Evolutionary conservation across 92 coral and sea anemone species (phyloP), one percentile per base, ranked within the genome.

Genomic region (Umimayanthus kanabou): DNA sequence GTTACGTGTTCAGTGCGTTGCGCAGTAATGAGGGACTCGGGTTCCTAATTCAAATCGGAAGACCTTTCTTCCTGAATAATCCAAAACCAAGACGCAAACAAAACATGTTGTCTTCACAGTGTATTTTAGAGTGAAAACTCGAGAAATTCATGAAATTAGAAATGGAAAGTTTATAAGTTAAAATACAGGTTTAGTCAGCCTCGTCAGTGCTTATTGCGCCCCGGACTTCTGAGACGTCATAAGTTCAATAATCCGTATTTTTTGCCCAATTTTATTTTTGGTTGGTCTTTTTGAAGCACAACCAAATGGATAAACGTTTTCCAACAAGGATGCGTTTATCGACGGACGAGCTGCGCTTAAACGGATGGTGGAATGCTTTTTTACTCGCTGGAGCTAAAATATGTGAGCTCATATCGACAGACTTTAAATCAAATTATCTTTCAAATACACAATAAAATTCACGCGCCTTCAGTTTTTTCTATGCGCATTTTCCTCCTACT

Each of bases 381-480:
- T 73, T 73, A 73, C 43, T 73, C 76, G 29, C 22, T 73, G 23
- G 45, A 73, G 40, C 77, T 33, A 73, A 73, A 73, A 73, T 75
- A n/a, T 37, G 53, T 39, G 42, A 39, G 49, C 79, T 43, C 26
- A 37, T 75, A 75, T 75, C 43, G 77, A 40, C 20, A 33, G 23
- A 33, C 40, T 29, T 73, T 30, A 40, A 73, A 73, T 33, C 50
- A 75, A 37, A 37, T 39, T 43, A 37, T 22, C 45, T 43, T 75
- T 43, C 20, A 75, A 75, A 40, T 75, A 75, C 78, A 73, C 79
- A 75, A n/a, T n/a, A 2, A 73, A 22, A 75, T 75, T 75, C 79
- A 43, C 45, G 79, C n/a, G 45, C 79, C 79, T 39, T 75, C 79
- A 37, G 50, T n/a, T 16, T 75, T 75, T 20, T 40, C 26, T 61